Evolutionary conservation across 2,888 invertebrate species (phyloP), one percentile per base, ranked within the genome.

Genomic region (Thyatira batis): DNA sequence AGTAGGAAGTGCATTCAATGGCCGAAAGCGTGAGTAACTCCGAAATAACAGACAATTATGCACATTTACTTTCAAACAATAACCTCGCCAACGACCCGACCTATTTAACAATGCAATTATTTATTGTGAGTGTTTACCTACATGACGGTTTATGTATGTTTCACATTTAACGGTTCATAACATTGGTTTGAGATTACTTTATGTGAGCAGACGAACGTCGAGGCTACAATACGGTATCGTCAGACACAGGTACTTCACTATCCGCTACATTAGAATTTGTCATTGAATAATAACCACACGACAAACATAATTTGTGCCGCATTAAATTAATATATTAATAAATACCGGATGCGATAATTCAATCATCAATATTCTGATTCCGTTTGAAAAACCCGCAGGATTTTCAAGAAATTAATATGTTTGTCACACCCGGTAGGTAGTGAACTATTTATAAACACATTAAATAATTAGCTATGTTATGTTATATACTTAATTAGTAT

Each of bases 21-120:
- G 68, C 73, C 66, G 80, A 82, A 82, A 82, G 79, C 80, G 80
- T 81, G 82, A 76, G 80, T 80, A 82, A 73, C 46, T 70, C 61
- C 54, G 50, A 63, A 63, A 62, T 54, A 60, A 57, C 65, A 67
- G 55, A 61, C 65, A 66, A 64, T n/a, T 69, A 65, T 67, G 58
- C 61, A 58, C 60, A 51, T 55, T 65, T 61, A 62, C 60, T 70
- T 68, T 71, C 54, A 61, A 73, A 73, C 69, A 69, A 70, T 69
- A 52, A 46, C 30, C 25, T 45, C 45, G 57, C 20, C 51, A 54
- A 61, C 53, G 48, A 53, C 48, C 33, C 48, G 50, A 51, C 48
- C 39, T 51, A 51, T 53, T 52, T 23, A 50, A 54, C 49, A 45
- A 55, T 45, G 20, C 52, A 53, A 50, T 53, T 51, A 30, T 54